Evolutionary conservation across 2,797 vertebrate species (phyloP).

Genomic region (Oreonectes daqikongensis): DNA sequence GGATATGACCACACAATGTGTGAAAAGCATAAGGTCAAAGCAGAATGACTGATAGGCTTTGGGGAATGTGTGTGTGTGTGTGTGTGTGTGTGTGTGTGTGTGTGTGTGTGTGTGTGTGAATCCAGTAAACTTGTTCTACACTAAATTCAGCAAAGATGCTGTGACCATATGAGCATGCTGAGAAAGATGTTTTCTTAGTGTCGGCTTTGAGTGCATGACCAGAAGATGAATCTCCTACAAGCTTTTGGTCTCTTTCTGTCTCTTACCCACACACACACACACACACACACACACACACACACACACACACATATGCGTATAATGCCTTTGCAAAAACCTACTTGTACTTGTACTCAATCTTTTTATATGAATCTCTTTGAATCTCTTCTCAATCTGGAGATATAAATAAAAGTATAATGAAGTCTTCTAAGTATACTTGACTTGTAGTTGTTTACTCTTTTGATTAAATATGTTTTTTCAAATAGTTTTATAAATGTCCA

Average conservation of each 20-base stretch:
- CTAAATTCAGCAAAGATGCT: conserved; percentile 27
- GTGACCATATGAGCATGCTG: conserved; percentile 15
- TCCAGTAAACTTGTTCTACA: not conserved
- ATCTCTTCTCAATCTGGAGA: no score
- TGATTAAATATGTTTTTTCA: no score
- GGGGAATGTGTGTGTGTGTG: not conserved
- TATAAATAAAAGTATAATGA: no score
- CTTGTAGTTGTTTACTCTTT: no score
- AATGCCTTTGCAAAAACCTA: no score
- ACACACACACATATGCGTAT: no score
- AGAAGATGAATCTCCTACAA: conserved; percentile 30
- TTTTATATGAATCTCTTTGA: no score
- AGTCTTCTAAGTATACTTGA: no score
- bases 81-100: not conserved
- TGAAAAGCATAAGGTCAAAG: not conserved
- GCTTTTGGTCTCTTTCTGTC: conserved; percentile 16
- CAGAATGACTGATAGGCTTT: not conserved
- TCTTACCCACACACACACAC: not conserved
- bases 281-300: no score
- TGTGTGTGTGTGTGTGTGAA: not conserved
- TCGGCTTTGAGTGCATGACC: conserved; percentile 51
- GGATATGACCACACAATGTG: not conserved
- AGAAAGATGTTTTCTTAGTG: conserved; percentile 39
- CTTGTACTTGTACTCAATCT: no score
- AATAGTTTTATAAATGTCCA: no score